A percentile compares a stretch with the other conserved stretches of the same genome.
Conservation (phyloP, 2,888 invertebrate species). For the Tenodera sinensis region DNA sequence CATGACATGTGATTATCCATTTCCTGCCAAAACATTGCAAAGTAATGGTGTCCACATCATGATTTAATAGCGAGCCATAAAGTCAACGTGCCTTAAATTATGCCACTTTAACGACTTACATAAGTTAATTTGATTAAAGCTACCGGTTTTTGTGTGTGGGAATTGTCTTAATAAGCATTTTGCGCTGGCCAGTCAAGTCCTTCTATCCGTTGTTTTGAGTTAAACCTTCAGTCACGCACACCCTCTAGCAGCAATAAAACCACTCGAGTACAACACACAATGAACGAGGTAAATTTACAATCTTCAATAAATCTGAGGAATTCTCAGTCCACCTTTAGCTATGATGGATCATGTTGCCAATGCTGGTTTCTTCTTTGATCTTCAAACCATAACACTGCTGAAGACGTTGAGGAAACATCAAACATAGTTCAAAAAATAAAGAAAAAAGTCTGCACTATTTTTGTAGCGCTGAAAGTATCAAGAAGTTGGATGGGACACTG, state of each 20-base stretch:
- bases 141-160: background rate
- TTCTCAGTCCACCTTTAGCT: background rate
- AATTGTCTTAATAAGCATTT: background rate
- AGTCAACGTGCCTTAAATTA: too few relatives aligned
- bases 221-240: background rate
- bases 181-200: background rate
- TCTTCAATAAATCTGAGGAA: background rate
- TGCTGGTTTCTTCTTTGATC: background rate
- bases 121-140: background rate
- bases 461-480: too few relatives aligned
- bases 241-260: background rate
- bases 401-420: too few relatives aligned
- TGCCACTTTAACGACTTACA: too few relatives aligned
- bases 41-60: too few relatives aligned
- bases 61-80: too few relatives aligned
- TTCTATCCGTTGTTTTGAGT: background rate
- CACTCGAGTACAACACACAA: background rate
- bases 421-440: too few relatives aligned
- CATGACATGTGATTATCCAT: too few relatives aligned
- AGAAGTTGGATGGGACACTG: too few relatives aligned
- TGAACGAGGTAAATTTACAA: background rate
- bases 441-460: too few relatives aligned
- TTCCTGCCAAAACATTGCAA: too few relatives aligned
- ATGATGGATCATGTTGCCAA: background rate
- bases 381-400: too few relatives aligned